These are phyloP conservation scores for Cisticola juncidis DNA, from an alignment of 2,113 vertebrate species.

Conservation along the genomic window DNA sequence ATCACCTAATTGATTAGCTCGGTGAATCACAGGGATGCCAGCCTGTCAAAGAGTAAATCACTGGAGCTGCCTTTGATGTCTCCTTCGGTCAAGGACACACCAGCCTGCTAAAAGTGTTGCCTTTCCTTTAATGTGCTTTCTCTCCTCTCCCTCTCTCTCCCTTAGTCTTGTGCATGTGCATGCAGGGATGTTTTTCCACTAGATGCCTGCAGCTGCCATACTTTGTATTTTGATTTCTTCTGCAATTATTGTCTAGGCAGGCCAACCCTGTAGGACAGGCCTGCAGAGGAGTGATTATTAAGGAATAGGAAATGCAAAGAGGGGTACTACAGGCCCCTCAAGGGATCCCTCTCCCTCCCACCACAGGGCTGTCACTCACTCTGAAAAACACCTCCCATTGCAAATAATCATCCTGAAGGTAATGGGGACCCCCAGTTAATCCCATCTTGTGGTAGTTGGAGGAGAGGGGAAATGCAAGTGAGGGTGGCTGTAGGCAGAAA, in stretches of 20 bases:
- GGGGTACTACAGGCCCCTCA: not conserved
- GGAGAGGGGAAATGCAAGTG: not conserved
- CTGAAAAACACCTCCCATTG: not conserved
- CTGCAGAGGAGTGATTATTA: not conserved
- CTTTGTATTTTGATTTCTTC: not conserved
- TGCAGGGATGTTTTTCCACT: not conserved
- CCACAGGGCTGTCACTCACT: not conserved
- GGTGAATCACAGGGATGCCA: slow-evolving; percentile 50
- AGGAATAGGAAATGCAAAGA: not conserved
- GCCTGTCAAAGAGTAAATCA: slow-evolving; percentile 64
- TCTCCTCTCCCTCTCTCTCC: not conserved
- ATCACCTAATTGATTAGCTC: slow-evolving; percentile 63
- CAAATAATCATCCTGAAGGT: not conserved
- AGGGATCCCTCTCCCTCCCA: not conserved
- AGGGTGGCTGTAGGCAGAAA: not conserved
- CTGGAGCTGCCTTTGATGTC: slow-evolving; percentile 48
- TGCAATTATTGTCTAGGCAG: not conserved
- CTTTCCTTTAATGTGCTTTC: slow-evolving; percentile 37
- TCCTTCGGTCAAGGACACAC: slow-evolving; percentile 41
- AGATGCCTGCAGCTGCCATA: not conserved
- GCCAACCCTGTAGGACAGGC: not conserved
- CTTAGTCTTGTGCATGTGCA: not conserved
- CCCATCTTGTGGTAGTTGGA: not conserved
- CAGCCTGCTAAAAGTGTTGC: not conserved
- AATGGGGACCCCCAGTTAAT: not conserved